Conservation (phyloP, 2,888 invertebrate species). For the Eupeodes luniger region DNA sequence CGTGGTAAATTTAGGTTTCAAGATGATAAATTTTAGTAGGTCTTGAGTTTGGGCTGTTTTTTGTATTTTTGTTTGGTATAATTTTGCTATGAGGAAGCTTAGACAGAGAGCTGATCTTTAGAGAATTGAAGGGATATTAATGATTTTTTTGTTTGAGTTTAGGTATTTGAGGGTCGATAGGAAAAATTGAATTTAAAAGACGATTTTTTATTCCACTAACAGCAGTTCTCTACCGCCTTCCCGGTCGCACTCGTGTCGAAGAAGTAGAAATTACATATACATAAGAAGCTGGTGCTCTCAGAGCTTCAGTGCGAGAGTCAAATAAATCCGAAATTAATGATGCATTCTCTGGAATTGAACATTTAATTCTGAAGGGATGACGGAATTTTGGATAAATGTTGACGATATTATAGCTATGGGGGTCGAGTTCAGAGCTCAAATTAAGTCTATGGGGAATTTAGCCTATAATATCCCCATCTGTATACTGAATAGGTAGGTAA, state of each 20-base stretch:
- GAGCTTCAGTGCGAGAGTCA: background rate
- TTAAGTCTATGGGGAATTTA: slow-evolving; percentile 24
- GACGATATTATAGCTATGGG: background rate
- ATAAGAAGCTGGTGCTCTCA: slow-evolving; percentile 3
- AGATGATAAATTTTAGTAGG: slow-evolving; percentile 45
- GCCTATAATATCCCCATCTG: background rate
- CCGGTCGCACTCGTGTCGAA: no score
- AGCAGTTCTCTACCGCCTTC: background rate
- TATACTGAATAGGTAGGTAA: background rate
- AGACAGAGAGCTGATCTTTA: slow-evolving; percentile 39
- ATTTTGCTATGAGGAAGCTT: background rate
- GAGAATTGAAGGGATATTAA: slow-evolving; percentile 64
- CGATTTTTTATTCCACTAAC: slow-evolving; percentile 66
- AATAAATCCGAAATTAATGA: slow-evolving; percentile 74
- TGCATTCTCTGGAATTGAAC: slow-evolving; percentile 56
- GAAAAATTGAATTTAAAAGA: slow-evolving; percentile 60
- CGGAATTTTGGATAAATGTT: slow-evolving; percentile 2
- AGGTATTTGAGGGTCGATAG: slow-evolving; percentile 28
- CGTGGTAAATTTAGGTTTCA: slow-evolving; percentile 34
- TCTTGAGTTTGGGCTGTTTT: slow-evolving; percentile 25
- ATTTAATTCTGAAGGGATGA: slow-evolving; percentile 45
- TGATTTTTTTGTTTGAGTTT: slow-evolving; percentile 33
- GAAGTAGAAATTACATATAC: background rate
- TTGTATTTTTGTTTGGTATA: slow-evolving; percentile 11
- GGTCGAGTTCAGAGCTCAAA: slow-evolving; percentile 25